phyloP scores from a whole-genome alignment of 2,888 invertebrate species.

The Mantis religiosa region DNA sequence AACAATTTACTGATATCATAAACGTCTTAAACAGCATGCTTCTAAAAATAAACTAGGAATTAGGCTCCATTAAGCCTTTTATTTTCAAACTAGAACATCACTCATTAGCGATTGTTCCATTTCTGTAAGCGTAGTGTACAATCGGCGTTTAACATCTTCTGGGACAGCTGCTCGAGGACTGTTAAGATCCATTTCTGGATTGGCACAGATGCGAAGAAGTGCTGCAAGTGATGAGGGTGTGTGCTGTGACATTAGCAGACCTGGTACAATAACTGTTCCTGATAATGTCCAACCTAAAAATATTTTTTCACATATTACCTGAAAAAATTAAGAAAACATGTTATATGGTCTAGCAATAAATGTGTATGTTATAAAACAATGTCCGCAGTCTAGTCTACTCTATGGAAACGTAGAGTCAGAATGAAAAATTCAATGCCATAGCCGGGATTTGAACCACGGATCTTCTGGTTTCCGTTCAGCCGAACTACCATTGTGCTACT shows the following conservation, averaged over 20 bases:
- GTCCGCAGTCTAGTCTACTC: too few species aligned
- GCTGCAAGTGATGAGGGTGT: conserved; percentile 56
- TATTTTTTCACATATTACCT: conserved; percentile 63
- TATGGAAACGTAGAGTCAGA: too few species aligned
- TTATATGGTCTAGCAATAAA: too few species aligned
- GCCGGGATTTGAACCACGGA: too few species aligned
- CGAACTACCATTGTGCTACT: too few species aligned
- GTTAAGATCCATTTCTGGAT: conserved; percentile 41
- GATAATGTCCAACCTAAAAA: conserved; percentile 61
- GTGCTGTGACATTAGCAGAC: conserved; percentile 55
- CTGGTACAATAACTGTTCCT: conserved; percentile 57
- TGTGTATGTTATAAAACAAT: too few species aligned
- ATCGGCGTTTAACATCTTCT: conserved; percentile 47
- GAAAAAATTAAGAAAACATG: conserved; percentile 34
- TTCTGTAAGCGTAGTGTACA: conserved; percentile 52
- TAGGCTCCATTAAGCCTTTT: not conserved
- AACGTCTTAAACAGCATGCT: too few species aligned
- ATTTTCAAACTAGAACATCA: not conserved
- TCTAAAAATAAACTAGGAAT: not conserved
- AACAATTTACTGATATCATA: too few species aligned
- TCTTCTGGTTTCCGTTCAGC: too few species aligned
- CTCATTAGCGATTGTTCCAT: conserved; percentile 20
- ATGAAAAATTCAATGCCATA: too few species aligned
- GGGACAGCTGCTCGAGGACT: conserved; percentile 49
- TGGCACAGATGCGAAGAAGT: conserved; percentile 55